phyloP scores from a whole-genome alignment of 64 coral and sea anemone species.

The Orbicella faveolata region DNA sequence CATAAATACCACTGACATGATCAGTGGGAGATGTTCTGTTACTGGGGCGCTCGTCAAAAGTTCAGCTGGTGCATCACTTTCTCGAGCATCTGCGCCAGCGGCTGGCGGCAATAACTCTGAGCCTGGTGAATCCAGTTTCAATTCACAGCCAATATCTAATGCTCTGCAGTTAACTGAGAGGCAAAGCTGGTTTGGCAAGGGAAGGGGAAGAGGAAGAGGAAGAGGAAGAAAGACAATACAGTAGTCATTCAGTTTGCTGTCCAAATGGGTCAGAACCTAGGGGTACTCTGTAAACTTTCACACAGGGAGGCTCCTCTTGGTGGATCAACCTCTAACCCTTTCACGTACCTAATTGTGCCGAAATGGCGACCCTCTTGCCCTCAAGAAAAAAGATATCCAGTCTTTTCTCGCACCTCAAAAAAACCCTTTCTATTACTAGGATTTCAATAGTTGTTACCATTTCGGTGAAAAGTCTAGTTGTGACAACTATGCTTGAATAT shows the following conservation, averaged over 20 bases:
- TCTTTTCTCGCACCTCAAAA: too few species aligned
- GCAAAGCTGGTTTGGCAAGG: slow-evolving; percentile 24
- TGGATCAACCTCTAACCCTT: too few species aligned
- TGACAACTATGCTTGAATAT: too few species aligned
- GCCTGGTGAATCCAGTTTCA: not conserved
- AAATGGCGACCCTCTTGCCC: too few species aligned
- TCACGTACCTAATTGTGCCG: too few species aligned
- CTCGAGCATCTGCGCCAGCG: not conserved
- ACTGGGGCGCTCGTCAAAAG: not conserved
- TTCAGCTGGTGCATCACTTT: not conserved
- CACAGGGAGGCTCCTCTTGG: too few species aligned
- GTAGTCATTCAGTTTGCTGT: not conserved
- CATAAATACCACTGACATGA: not conserved
- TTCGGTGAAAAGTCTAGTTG: too few species aligned
- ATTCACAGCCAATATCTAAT: not conserved
- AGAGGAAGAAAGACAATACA: not conserved
- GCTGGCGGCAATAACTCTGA: not conserved
- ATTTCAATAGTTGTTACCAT: too few species aligned
- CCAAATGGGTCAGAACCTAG: not conserved
- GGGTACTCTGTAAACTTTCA: too few species aligned
- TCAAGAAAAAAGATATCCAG: too few species aligned
- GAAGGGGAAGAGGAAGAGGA: slow-evolving; percentile 1
- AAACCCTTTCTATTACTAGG: too few species aligned
- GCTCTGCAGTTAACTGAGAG: not conserved
- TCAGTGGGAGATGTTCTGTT: not conserved